phyloP scores from a whole-genome alignment of 1,140 invertebrate genomes.

The Microplitis mediator region DNA sequence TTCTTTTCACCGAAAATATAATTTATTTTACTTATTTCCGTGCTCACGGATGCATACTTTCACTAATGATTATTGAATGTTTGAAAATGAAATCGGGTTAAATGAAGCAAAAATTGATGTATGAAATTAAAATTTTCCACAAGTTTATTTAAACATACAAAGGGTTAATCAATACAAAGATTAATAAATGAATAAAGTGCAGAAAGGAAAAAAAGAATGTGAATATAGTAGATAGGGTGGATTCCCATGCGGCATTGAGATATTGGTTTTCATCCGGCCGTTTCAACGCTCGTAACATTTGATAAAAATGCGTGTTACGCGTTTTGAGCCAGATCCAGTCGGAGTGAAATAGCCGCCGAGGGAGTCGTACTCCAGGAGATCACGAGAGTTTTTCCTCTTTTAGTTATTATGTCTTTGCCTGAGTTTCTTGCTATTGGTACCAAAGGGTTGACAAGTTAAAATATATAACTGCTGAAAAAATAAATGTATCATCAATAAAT shows the following conservation, averaged over 20 bases:
- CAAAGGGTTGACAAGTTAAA: conserved; percentile 2
- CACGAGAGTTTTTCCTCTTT: conserved; percentile 56
- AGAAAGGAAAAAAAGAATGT: neutral
- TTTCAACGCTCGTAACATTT: conserved; percentile 60
- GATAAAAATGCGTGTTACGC: conserved; percentile 63
- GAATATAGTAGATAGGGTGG: conserved; percentile 20
- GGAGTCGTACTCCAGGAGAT: conserved; percentile 57
- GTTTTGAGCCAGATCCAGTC: conserved; percentile 50
- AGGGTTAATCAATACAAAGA: neutral
- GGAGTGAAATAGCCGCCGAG: conserved; percentile 53
- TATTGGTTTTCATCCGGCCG: conserved; percentile 61
- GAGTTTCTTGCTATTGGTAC: neutral
- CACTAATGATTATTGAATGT: no score
- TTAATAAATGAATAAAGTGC: neutral
- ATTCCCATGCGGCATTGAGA: conserved; percentile 55
- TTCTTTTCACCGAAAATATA: no score
- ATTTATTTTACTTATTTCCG: no score
- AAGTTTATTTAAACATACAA: no score
- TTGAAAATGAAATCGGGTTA: no score
- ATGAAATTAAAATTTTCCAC: neutral
- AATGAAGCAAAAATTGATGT: neutral
- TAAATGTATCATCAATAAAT: no score
- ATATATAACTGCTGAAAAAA: neutral
- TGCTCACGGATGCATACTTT: no score
- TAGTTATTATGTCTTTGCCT: neutral